Conservation (phyloP, 2,797 vertebrate genomes). For the Tenualosa thibaudeaui region DNA sequence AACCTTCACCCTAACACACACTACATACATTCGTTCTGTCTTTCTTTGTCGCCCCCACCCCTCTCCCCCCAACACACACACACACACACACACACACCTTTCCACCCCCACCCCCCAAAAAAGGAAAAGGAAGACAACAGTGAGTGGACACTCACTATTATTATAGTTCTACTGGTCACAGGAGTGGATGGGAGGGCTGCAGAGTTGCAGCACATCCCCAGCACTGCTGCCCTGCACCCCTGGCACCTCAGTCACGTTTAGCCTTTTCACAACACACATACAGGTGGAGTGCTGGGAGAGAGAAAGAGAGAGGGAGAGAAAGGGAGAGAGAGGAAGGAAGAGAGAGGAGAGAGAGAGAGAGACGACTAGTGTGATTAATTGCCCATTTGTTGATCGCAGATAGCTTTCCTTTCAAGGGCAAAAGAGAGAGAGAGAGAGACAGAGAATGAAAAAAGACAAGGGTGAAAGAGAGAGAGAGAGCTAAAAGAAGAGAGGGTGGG, state of each 20-base stretch:
- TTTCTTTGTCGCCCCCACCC: not conserved
- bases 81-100: not conserved
- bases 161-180: not conserved
- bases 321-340: not conserved
- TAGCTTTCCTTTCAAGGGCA: slow-evolving; percentile 43
- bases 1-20: not conserved
- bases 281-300: not conserved
- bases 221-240: not conserved
- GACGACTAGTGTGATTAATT: slow-evolving; percentile 51
- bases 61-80: no score
- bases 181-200: not conserved
- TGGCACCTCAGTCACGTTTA: slow-evolving; percentile 38
- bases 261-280: slow-evolving; percentile 41
- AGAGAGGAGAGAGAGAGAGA: slow-evolving; percentile 3
- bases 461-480: not conserved
- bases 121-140: not conserved
- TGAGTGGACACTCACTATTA: not conserved
- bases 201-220: not conserved
- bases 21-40: not conserved
- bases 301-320: not conserved
- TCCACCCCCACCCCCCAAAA: not conserved
- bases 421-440: not conserved
- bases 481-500: not conserved
- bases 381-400: slow-evolving; percentile 57
- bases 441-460: slow-evolving; percentile 37